Evolutionary conservation across 2,888 invertebrate genomes (phyloP), one percentile per base, ranked within the genome.

Genomic region (Leptodirus hochenwartii): DNA sequence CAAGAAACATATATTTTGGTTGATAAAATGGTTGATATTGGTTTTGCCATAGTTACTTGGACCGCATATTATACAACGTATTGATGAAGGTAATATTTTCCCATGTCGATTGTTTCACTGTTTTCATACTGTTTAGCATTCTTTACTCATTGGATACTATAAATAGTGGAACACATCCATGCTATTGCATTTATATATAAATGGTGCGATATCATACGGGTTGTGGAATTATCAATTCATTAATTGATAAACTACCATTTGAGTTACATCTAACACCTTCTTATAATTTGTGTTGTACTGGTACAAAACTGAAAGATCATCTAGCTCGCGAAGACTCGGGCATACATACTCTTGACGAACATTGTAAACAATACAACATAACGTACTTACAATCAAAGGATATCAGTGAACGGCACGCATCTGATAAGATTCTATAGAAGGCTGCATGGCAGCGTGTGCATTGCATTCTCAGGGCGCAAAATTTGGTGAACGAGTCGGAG

Each of bases 301-400:
- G 38, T 4, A 43, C 44, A 9, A 44, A 44, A 32, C 28, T 49
- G 27, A 17, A 36, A 17, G 34, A 44, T 31, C 32, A 47, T 11
- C 31, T 49, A 25, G 38, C 36, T 17, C 34, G 51, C 17, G 49
- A 47, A 10, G 50, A 53, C 40, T 32, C 20, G 15, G 50, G 50
- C 9, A 39, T 47, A 13, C 47, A 50, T 38, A 31, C 32, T 4
- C 34, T 50, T 15, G 51, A 51, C 38, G 32, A 28, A 12, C 46
- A 45, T 10, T 49, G 47, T 33, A 46, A 45, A 34, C 32, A 43
- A 10, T 49, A 47, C 38, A 49, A 50, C 37, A 49, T 49, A 23
- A 43, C 44, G 3, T 50, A 51, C 34, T 35, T 33, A 5, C 17
- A 37, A 17, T 13, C 31, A 26, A 34, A 34, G 15, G 34, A 38